Evolutionary conservation across 2,113 vertebrate genomes (phyloP), one percentile per base, ranked within the genome.

Genomic region (Myanophis thanlyinensis): DNA sequence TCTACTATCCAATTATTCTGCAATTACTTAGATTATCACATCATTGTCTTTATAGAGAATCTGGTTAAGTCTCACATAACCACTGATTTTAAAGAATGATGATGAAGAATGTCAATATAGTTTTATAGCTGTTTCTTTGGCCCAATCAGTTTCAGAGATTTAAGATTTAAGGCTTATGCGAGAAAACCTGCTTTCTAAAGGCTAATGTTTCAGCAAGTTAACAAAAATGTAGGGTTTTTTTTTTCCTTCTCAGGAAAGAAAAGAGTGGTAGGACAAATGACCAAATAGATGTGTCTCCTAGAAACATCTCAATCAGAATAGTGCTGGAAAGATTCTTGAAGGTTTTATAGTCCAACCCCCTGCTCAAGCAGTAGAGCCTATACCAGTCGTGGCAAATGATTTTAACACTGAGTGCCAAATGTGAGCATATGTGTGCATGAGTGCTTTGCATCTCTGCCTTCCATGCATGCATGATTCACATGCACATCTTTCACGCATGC

Each of bases 1-100:
- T 96, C 91, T 93, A 35, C 11, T 0, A 91, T 90, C 86, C 89
- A 87, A 89, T 92, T 92, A 80, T 93, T 96, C 96, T 93, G 1
- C 13, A 94, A 96, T 91, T 90, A 44, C 91, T 90, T 90, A 93
- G 92, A 92, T 90, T 93, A 35, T 89, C 80, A 91, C 92, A 97
- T 94, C 93, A 87, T 93, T 91, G 85, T 73, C 9, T 8, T 18
- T 9, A 85, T 86, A 85, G 11, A 89, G 51, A 67, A 52, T 35
- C 53, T 8, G 87, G 9, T 11, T 92, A 56, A 94, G 93, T 94
- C 94, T 89, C 92, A 93, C 86, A 3, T 86, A 80, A 23, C 13
- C 49, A 62, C n/a, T 91, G 88, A 6, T 25, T 87, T 89, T 59
- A 93, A 89, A 91, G 89, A 93, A 18, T 3, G 52, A 88, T 49